phyloP scores from a whole-genome alignment of 2,888 invertebrate species.

The Hyles lineata region DNA sequence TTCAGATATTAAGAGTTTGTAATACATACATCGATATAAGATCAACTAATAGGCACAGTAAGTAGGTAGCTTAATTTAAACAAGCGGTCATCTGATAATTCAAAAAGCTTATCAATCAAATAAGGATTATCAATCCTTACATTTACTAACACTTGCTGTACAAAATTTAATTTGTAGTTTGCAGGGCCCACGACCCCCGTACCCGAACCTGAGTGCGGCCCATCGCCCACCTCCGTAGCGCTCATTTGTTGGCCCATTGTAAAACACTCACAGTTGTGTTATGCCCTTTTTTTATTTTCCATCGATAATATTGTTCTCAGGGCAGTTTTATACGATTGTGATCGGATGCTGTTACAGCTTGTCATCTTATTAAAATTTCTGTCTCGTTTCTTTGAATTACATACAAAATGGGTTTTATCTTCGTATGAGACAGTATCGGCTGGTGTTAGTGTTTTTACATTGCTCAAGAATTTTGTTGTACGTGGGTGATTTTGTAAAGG shows the following conservation, averaged over 20 bases:
- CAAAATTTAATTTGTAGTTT: background rate
- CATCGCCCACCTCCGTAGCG: slow-evolving; percentile 46
- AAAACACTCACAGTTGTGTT: slow-evolving; percentile 55
- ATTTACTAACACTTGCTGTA: no score
- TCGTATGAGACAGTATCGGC: slow-evolving; percentile 13
- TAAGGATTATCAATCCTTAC: no score
- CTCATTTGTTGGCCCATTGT: slow-evolving; percentile 64
- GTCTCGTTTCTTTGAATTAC: slow-evolving; percentile 38
- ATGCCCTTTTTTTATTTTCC: slow-evolving; percentile 56
- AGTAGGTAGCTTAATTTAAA: no score
- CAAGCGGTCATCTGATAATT: no score
- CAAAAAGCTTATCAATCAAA: no score
- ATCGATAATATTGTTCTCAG: slow-evolving; percentile 74
- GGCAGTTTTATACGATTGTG: slow-evolving; percentile 57
- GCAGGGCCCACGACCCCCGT: background rate
- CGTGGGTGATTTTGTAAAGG: background rate
- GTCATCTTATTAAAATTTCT: slow-evolving; percentile 54
- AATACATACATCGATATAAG: no score
- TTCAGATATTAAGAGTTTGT: no score
- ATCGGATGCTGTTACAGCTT: slow-evolving; percentile 60
- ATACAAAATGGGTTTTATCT: slow-evolving; percentile 25
- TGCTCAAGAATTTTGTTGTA: background rate
- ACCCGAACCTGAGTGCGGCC: background rate
- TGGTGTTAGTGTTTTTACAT: slow-evolving; percentile 14
- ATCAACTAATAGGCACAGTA: no score